These are phyloP conservation scores for Coelopa pilipes DNA, from an alignment of 2,888 invertebrate genomes.

Conservation along the genomic window DNA sequence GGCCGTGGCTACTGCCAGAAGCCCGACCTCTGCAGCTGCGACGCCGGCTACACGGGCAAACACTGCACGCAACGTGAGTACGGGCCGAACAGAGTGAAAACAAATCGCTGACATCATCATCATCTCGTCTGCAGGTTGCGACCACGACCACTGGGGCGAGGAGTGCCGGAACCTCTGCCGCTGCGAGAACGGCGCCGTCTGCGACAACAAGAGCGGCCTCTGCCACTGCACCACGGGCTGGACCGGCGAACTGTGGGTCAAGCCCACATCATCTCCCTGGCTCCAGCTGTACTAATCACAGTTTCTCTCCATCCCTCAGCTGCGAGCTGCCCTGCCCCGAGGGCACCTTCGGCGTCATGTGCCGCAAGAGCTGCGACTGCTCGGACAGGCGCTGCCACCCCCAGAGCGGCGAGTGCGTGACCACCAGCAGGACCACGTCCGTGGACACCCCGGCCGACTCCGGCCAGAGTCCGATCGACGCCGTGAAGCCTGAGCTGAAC, in stretches of 20 bases:
- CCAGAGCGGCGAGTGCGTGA: slow-evolving; percentile 54
- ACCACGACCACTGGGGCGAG: slow-evolving; percentile 77
- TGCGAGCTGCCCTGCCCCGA: slow-evolving; percentile 63
- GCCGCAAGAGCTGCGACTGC: slow-evolving; percentile 62
- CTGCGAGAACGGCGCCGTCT: slow-evolving; percentile 73
- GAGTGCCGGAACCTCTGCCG: slow-evolving; percentile 76
- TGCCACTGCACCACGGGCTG: slow-evolving; percentile 77
- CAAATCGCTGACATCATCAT: not conserved
- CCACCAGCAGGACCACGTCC: not conserved
- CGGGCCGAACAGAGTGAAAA: not conserved
- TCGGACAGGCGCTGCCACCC: slow-evolving; percentile 52
- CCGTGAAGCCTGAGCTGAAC: slow-evolving; percentile 44
- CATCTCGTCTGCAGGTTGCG: slow-evolving; percentile 70
- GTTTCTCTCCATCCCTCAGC: too few species aligned
- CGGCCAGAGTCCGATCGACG: slow-evolving; percentile 43
- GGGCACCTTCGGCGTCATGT: slow-evolving; percentile 64
- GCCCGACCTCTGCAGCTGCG: slow-evolving; percentile 73
- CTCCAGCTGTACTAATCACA: not conserved
- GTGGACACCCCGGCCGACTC: too few species aligned
- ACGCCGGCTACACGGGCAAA: slow-evolving; percentile 67
- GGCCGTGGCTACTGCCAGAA: slow-evolving; percentile 70
- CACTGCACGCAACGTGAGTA: slow-evolving; percentile 63
- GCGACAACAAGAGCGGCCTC: slow-evolving; percentile 73
- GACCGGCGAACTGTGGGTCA: slow-evolving; percentile 75
- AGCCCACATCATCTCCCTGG: not conserved